Conservation (phyloP, 1,140 invertebrate genomes). For the Drosophila triauraria region DNA sequence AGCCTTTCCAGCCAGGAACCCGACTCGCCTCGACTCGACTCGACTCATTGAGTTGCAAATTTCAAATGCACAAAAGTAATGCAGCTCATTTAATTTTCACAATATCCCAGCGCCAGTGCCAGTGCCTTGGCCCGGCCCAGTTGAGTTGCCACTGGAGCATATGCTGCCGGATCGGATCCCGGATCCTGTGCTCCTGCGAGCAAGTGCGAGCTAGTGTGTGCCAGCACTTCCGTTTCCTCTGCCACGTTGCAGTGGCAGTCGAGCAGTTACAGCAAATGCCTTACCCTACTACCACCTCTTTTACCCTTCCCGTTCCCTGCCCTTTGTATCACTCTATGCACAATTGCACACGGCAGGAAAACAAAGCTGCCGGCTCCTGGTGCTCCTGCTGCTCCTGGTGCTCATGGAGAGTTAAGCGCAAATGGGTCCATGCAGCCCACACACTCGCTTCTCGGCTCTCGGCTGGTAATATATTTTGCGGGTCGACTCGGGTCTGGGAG, state of each 20-base stretch:
- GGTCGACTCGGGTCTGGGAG: constrained; percentile 14
- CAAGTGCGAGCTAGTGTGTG: constrained; percentile 26
- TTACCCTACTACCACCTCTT: neutral
- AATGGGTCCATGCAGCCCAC: constrained; percentile 69
- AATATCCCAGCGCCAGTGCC: constrained; percentile 68
- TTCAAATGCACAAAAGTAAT: constrained; percentile 82
- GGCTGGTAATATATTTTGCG: constrained; percentile 44
- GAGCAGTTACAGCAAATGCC: constrained; percentile 29
- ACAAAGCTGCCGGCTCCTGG: constrained; percentile 54
- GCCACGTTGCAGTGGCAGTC: constrained; percentile 61
- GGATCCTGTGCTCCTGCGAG: constrained; percentile 17
- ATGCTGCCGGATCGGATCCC: constrained; percentile 40
- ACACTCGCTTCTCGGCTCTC: constrained; percentile 26
- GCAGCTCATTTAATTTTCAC: constrained; percentile 81
- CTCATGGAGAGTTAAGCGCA: constrained; percentile 65
- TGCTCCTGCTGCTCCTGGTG: constrained; percentile 16
- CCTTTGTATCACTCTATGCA: constrained; percentile 72
- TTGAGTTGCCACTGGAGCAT: constrained; percentile 54
- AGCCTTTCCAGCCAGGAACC: constrained; percentile 8
- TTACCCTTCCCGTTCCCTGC: neutral
- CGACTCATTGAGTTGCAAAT: constrained; percentile 79
- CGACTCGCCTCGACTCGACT: neutral
- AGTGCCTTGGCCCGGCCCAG: constrained; percentile 49
- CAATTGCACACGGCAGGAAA: constrained; percentile 70
- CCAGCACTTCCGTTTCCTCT: constrained; percentile 67